Percentiles rank a stretch among this genome's conserved stretches.
phyloP scores from a whole-genome alignment of 2,888 invertebrate species.

The Ditula angustiorana region DNA sequence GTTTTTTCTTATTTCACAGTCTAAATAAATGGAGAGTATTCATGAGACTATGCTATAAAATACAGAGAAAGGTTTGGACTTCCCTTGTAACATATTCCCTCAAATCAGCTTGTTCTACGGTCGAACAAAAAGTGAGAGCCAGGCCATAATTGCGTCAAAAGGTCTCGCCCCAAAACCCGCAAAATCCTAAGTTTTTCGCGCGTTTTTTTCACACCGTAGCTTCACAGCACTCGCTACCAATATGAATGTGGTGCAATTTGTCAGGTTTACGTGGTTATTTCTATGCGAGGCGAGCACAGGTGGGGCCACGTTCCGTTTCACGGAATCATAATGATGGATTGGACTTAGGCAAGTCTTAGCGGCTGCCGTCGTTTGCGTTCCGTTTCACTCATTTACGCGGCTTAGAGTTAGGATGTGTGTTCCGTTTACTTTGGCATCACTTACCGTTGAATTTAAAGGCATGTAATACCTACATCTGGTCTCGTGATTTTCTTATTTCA shows the following conservation, averaged over 20 bases:
- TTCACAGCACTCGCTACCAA: slow-evolving; percentile 63
- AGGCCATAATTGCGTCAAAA: slow-evolving; percentile 56
- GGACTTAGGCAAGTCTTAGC: slow-evolving; percentile 74
- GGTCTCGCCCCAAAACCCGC: slow-evolving; percentile 48
- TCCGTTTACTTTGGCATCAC: slow-evolving; percentile 15
- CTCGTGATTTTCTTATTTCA: too few relatives aligned
- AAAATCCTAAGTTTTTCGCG: slow-evolving; percentile 56
- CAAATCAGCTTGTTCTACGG: slow-evolving; percentile 50
- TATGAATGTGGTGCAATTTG: slow-evolving; percentile 81
- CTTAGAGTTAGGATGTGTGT: slow-evolving; percentile 54
- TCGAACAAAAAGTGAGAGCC: slow-evolving; percentile 57
- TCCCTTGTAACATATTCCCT: not conserved
- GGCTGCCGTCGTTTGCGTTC: slow-evolving; percentile 40
- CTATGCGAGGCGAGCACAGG: slow-evolving; percentile 70
- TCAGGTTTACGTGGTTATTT: slow-evolving; percentile 82
- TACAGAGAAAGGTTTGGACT: not conserved
- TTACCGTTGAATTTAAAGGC: too few relatives aligned
- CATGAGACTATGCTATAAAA: not conserved
- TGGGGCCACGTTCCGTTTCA: slow-evolving; percentile 66
- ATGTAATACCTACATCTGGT: too few relatives aligned
- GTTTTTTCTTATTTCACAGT: not conserved
- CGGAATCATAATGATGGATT: slow-evolving; percentile 80
- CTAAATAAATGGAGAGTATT: not conserved
- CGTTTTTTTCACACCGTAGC: slow-evolving; percentile 63
- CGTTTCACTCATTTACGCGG: slow-evolving; percentile 58